phyloP scores from a whole-genome alignment of 1,140 invertebrate genomes.

The Sarcophaga peregrina region DNA sequence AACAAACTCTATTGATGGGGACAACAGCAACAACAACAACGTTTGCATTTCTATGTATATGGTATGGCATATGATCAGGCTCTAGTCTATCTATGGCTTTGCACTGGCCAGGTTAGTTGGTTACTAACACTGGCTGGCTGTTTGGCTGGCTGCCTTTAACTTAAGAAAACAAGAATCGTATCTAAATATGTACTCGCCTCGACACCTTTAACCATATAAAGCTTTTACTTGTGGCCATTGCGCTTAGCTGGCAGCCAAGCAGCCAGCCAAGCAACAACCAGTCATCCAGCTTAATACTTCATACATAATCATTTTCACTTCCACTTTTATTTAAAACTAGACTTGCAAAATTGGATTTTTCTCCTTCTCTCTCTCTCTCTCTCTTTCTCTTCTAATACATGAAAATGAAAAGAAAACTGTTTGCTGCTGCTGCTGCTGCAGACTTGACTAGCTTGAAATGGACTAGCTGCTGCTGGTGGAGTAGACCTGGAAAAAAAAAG shows the following conservation, averaged over 20 bases:
- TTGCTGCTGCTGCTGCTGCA: too few species aligned
- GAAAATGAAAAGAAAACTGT: too few species aligned
- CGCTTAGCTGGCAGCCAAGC: background rate
- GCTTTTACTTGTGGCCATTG: background rate
- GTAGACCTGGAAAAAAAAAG: too few species aligned
- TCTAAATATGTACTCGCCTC: constrained; percentile 19
- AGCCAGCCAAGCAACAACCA: background rate
- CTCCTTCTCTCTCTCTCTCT: too few species aligned
- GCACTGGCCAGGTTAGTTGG: too few species aligned
- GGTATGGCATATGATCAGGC: background rate
- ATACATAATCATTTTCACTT: constrained; percentile 27
- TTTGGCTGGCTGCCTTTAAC: background rate
- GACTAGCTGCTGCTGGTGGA: too few species aligned
- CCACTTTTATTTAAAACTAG: constrained; percentile 25
- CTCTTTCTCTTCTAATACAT: too few species aligned
- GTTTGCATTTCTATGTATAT: background rate
- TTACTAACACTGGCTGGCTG: background rate
- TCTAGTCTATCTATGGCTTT: too few species aligned
- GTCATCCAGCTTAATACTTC: background rate
- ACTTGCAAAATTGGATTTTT: constrained; percentile 16
- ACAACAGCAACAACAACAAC: background rate
- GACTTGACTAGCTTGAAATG: too few species aligned
- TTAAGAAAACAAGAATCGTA: constrained; percentile 3
- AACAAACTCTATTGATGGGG: background rate
- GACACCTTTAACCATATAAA: constrained; percentile 19